A percentile compares a stretch with the other conserved stretches of the same genome.
Evolutionary conservation across 2,888 invertebrate genomes (phyloP).

Genomic region (Temnothorax rugatulus): DNA sequence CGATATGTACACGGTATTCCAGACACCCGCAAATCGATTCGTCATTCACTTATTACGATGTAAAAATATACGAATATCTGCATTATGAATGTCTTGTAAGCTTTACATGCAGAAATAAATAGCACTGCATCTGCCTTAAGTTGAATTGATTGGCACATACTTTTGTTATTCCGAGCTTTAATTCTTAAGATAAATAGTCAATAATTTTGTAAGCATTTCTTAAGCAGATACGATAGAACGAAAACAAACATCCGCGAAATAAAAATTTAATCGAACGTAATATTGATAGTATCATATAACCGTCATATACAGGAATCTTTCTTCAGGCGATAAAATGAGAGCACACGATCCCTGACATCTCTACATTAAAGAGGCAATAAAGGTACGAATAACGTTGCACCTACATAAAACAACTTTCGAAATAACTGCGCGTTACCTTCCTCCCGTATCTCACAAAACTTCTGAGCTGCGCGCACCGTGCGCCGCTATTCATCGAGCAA

Average conservation of each 20-base stretch:
- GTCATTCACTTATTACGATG: background rate
- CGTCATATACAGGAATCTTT: background rate
- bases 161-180: background rate
- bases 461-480: slow-evolving; percentile 7
- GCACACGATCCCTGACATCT: slow-evolving; percentile 1
- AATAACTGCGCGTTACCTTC: slow-evolving; percentile 22
- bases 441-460: slow-evolving; percentile 15
- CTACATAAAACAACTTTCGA: slow-evolving; percentile 42
- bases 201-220: background rate
- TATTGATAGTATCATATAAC: background rate
- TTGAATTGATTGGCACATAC: background rate
- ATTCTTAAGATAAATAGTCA: background rate
- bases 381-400: slow-evolving; percentile 13
- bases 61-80: background rate
- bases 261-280: slow-evolving; percentile 7
- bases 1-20: background rate
- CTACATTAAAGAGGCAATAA: slow-evolving; percentile 37
- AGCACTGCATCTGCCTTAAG: background rate
- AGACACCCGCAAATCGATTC: slow-evolving; percentile 34
- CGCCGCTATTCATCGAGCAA: slow-evolving; percentile 37
- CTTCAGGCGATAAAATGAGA: slow-evolving; percentile 3
- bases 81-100: background rate
- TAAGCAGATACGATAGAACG: background rate
- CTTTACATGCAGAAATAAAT: background rate
- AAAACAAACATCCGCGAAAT: background rate